Evolutionary conservation across 2,113 vertebrate species (phyloP), one percentile per base, ranked within the genome.

Genomic region (Gymnogyps californianus): DNA sequence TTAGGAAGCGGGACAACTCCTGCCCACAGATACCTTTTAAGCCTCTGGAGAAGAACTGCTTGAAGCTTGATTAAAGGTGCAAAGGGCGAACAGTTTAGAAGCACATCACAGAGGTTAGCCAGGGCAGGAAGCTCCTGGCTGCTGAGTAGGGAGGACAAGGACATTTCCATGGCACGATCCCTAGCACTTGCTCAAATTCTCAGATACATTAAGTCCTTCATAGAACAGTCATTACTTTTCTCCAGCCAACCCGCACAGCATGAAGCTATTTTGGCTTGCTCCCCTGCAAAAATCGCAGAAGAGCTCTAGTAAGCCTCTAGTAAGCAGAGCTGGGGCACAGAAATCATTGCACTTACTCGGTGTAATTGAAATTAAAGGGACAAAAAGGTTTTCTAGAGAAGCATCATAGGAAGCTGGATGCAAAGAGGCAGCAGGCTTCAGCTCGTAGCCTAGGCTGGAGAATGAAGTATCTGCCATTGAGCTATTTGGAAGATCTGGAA

Each of bases 351-450:
- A 98, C 99, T 95, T 97, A 99, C 99, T 99, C 8, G 96, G 97
- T 76, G 92, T 99, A 84, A 99, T 97, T 83, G 98, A 98, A 62
- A 98, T 97, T 97, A 99, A 72, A 38, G 99, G 98, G 72, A 99
- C 98, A 93, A 97, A 98, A 93, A 99, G 88, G 31, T 98, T 96
- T 65, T 98, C 97, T 82, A 99, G 96, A 52, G 98, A 95, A 19
- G 93, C 86, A 8, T 94, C 95, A 3, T 22, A 81, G 47, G 92
- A 94, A 82, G 95, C 93, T 16, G 94, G 82, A 52, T 49, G 90
- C 49, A 58, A 88, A 67, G 97, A 88, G 86, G 70, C 91, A 95
- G 57, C 90, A n/a, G 97, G 69, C 59, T 96, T 97, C 38, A 89
- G 89, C 89, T 97, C 75, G 19, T 47, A 94, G 78, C 93, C 94